Evolutionary conservation across 2,888 invertebrate genomes (phyloP), one percentile per base, ranked within the genome.

Genomic region (Metellina segmentata): DNA sequence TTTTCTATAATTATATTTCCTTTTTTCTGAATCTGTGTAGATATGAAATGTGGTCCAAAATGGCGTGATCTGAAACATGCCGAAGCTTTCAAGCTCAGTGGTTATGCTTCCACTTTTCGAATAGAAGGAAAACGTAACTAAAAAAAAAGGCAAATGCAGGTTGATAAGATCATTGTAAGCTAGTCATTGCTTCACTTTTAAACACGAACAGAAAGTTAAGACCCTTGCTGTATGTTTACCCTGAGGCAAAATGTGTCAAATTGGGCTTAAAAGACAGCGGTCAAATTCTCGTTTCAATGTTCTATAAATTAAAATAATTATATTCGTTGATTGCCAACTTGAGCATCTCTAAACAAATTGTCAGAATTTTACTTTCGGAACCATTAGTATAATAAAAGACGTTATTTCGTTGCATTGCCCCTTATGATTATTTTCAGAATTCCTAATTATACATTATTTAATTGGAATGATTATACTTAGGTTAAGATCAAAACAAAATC

Each of bases 111-210:
- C 83, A 61, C 61, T 61, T 61, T 61, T 5, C 52, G 51, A 51
- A 52, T 48, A n/a, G 74, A 53, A 52, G 52, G 52, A 85, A 71
- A 51, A 72, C 71, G 48, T 8, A 51, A 20, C 72, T 74, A 74
- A 85, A 74, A 74, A 85, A 85, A n/a, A n/a, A n/a, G n/a, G 85
- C 61, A 85, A 85, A 85, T 53, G 53, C 61, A 48, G 61, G 74
- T 69, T 85, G 85, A 85, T 85, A 85, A 85, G 74, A 85, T 85
- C 74, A 85, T 85, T 75, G 85, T 85, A 34, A 19, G 85, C 74
- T 48, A 85, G 61, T 85, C 85, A 85, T 85, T 85, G 85, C 85
- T 85, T 85, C 85, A 85, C 74, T 85, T 85, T 53, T 16, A 53
- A 75, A 75, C 85, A 61, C 52, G 85, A 85, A 85, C 13, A 53